Evolutionary conservation across 2,888 invertebrate species (phyloP).

Genomic region (Athrips mouffetella): DNA sequence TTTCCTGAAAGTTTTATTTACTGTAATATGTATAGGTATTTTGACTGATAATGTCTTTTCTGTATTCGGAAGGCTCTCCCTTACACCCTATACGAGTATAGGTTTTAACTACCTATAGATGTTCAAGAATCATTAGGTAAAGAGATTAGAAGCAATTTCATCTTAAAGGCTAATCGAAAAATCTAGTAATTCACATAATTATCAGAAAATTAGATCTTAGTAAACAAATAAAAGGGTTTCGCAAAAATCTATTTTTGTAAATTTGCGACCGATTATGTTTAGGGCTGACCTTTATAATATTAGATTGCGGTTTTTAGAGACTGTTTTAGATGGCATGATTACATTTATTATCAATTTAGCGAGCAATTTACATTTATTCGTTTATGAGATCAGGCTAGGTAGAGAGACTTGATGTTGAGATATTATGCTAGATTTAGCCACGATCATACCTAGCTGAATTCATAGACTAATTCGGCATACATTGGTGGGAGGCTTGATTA

Average conservation of each 20-base stretch:
- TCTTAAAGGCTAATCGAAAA: neutral
- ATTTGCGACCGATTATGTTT: conserved; percentile 6
- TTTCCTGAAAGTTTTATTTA: too few species aligned
- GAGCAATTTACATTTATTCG: conserved; percentile 1
- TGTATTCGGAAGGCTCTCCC: too few species aligned
- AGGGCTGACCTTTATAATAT: conserved; percentile 13
- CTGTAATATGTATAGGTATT: too few species aligned
- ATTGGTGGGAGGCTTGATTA: too few species aligned
- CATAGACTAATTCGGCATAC: too few species aligned
- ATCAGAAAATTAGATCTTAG: neutral
- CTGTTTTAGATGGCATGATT: conserved; percentile 11
- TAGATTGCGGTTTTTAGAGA: conserved; percentile 9
- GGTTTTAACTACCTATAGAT: too few species aligned
- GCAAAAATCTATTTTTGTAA: conserved; percentile 10
- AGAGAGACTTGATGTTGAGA: neutral
- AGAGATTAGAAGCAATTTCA: too few species aligned
- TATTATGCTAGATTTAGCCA: too few species aligned
- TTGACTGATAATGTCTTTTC: too few species aligned
- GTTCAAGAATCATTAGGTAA: too few species aligned
- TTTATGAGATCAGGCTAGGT: neutral
- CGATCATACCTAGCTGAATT: too few species aligned
- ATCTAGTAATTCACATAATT: neutral
- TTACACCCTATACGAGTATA: too few species aligned
- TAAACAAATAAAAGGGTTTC: conserved; percentile 1
- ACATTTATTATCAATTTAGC: conserved; percentile 11